These are phyloP conservation scores for Agrochola litura DNA, from an alignment of 2,888 invertebrate species.

Conservation along the genomic window DNA sequence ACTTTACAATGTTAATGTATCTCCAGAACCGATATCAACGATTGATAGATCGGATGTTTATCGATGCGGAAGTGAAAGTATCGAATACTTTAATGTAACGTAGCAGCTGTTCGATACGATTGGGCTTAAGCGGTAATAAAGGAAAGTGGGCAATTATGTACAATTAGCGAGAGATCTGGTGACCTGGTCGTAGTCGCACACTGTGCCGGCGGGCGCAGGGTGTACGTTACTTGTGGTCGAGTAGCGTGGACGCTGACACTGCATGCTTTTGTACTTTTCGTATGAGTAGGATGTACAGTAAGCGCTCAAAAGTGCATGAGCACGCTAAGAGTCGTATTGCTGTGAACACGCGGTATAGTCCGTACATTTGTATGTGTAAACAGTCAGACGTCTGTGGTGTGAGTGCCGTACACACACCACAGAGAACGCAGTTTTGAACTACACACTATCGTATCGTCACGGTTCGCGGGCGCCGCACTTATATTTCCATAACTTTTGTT, in stretches of 20 bases:
- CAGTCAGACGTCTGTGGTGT: too few relatives aligned
- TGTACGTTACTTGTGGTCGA: neutral
- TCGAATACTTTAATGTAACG: slow-evolving; percentile 4
- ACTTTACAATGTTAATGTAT: slow-evolving; percentile 3
- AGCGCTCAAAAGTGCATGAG: too few relatives aligned
- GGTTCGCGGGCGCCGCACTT: too few relatives aligned
- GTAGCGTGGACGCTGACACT: neutral
- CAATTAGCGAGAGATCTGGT: slow-evolving; percentile 5
- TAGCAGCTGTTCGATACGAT: slow-evolving; percentile 38
- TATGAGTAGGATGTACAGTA: neutral
- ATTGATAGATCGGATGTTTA: slow-evolving; percentile 16
- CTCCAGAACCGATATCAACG: slow-evolving; percentile 1
- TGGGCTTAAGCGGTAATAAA: slow-evolving; percentile 1
- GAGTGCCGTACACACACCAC: too few relatives aligned
- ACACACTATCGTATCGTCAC: too few relatives aligned
- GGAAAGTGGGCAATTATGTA: slow-evolving; percentile 26
- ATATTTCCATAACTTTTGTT: too few relatives aligned
- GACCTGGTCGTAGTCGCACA: neutral
- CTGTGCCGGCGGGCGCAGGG: neutral
- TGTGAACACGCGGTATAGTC: too few relatives aligned
- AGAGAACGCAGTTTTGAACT: too few relatives aligned
- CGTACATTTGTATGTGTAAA: too few relatives aligned
- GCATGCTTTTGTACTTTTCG: neutral
- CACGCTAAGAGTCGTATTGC: too few relatives aligned
- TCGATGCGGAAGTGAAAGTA: slow-evolving; percentile 44